These are phyloP conservation scores for Brachypodius melanocephalos DNA, from an alignment of 2,113 vertebrate species.

Conservation along the genomic window DNA sequence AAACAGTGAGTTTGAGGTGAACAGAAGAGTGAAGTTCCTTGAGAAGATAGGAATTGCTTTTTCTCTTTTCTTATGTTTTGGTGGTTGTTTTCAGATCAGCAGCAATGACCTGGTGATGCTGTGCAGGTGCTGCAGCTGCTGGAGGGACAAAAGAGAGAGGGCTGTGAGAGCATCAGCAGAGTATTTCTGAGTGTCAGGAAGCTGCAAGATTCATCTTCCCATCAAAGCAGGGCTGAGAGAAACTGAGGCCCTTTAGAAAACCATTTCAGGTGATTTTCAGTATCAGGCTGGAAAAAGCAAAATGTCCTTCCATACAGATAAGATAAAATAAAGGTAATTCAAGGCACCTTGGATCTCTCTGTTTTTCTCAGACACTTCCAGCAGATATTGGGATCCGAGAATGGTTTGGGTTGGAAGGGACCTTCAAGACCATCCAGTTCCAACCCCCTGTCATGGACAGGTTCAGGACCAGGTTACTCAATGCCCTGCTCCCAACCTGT, in stretches of 20 bases:
- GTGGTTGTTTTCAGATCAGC: not conserved
- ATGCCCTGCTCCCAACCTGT: not conserved
- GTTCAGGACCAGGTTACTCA: not conserved
- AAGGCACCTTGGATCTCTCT: not conserved
- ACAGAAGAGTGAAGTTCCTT: not conserved
- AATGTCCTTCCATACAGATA: not conserved
- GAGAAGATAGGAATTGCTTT: not conserved
- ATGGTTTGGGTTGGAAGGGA: not conserved
- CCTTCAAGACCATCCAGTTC: not conserved
- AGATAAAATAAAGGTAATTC: not conserved
- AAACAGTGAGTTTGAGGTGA: not conserved
- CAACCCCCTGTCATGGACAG: not conserved
- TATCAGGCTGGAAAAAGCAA: not conserved
- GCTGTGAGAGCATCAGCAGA: not conserved
- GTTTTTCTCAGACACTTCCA: not conserved
- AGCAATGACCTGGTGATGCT: not conserved
- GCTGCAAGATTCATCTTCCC: not conserved
- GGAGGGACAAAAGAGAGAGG: not conserved
- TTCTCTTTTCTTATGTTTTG: not conserved
- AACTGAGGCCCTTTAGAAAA: not conserved
- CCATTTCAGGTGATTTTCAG: not conserved
- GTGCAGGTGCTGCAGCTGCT: not conserved
- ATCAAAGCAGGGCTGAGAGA: not conserved
- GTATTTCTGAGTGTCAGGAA: not conserved
- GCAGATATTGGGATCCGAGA: not conserved